Base-by-base conservation (phyloP, 2,888 invertebrate species). In the Polyommatus iphigenia region DNA sequence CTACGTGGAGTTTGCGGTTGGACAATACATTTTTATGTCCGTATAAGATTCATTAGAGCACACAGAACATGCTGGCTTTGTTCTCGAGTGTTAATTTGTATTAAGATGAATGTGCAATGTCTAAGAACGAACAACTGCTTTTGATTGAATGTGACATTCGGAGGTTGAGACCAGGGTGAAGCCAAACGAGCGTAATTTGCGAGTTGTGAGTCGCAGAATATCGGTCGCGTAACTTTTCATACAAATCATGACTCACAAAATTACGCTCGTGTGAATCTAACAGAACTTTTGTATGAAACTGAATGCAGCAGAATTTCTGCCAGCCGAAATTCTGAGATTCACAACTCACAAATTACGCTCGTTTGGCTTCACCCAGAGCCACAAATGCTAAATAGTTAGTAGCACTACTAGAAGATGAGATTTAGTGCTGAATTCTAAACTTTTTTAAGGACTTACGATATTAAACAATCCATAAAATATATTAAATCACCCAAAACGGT, bases 21-120 rank as follows among this genome's bases (percentile, higher is more conserved):
- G 3, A 24, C 75, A 54, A 75, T 75, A 46, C 73, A n/a, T 75
- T 54, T 54, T 75, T 75, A 75, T 75, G 46, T 75, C 15, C 54
- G 13, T 73, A 46, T 50, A 24, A 73, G 46, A 46, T 20, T 46
- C 20, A 46, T 73, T 73, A 73, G 54, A 50, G 46, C 20, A 41
- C 13, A 73, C 46, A 73, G 72, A 73, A 20, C 20, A 50, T 54
- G n/a, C 32, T 41, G 73, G 20, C 50, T 75, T 75, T 54, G 54
- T 29, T 54, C 20, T 50, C n/a, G 2, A 7, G 50, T 75, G 75
- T 54, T 29, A 24, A 75, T 75, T 50, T 82, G 77, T 79, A 80
- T 81, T 80, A 81, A 79, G 79, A 79, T 80, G 78, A 79, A 81
- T 79, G 72, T 79, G 80, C 78, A 78, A 79, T 78, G 78, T 80